Evolutionary conservation across 2,797 vertebrate species (phyloP).

Genomic region (Adrianichthys oophorus): DNA sequence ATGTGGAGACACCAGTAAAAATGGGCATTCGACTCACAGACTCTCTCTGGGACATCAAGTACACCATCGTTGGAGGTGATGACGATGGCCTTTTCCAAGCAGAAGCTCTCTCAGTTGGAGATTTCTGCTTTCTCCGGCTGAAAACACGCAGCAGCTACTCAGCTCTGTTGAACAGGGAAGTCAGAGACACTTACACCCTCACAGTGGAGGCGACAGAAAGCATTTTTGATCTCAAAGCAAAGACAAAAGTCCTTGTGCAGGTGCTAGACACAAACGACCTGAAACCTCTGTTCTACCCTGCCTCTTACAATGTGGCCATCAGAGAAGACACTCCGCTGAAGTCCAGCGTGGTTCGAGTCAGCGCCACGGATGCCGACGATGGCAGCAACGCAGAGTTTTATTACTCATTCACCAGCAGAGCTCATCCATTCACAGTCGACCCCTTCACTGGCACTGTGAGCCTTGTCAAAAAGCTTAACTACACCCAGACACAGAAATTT

Average conservation of each 20-base stretch:
- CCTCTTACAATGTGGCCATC: slow-evolving; percentile 88
- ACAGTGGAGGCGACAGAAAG: slow-evolving; percentile 87
- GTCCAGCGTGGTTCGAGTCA: slow-evolving; percentile 84
- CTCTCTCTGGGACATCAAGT: slow-evolving; percentile 83
- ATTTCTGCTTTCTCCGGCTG: slow-evolving; percentile 94
- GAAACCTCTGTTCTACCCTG: slow-evolving; percentile 94
- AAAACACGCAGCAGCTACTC: slow-evolving; percentile 87
- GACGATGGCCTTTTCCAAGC: slow-evolving; percentile 85
- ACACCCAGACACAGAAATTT: slow-evolving; percentile 79
- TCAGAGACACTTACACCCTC: slow-evolving; percentile 87
- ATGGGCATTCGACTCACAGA: slow-evolving; percentile 88
- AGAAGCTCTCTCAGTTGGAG: slow-evolving; percentile 84
- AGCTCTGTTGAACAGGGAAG: slow-evolving; percentile 90
- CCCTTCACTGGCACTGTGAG: slow-evolving; percentile 88
- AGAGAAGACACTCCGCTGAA: slow-evolving; percentile 84
- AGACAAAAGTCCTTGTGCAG: slow-evolving; percentile 86
- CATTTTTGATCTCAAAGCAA: slow-evolving; percentile 75
- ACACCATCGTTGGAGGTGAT: slow-evolving; percentile 86
- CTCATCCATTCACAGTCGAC: slow-evolving; percentile 84
- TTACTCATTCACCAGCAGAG: slow-evolving; percentile 85
- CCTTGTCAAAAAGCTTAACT: slow-evolving; percentile 82
- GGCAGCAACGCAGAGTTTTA: slow-evolving; percentile 94
- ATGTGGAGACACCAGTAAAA: slow-evolving; percentile 83
- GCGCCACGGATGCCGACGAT: slow-evolving; percentile 91
- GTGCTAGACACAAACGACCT: slow-evolving; percentile 95